Conservation (phyloP, 2,113 vertebrate species). For the Philantomba maxwellii region DNA sequence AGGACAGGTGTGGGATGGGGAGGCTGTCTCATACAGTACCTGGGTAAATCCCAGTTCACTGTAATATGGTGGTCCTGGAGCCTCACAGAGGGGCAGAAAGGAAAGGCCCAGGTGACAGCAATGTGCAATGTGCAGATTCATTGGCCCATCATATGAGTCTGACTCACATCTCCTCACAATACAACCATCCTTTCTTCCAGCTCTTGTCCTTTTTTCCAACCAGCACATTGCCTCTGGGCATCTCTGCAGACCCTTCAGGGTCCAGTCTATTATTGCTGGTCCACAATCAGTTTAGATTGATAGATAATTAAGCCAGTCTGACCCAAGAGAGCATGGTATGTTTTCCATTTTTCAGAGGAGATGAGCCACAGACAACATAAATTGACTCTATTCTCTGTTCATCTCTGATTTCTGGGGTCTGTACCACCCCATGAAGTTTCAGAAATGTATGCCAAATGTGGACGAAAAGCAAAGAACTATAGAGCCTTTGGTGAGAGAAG, state of each 20-base stretch:
- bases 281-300: neutral
- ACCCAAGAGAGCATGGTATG: neutral
- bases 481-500: neutral
- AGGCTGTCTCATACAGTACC: neutral
- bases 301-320: neutral
- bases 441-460: neutral
- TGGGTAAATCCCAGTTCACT: neutral
- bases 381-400: neutral
- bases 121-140: neutral
- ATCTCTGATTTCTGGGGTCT: neutral
- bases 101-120: neutral
- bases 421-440: neutral
- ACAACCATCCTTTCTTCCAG: neutral
- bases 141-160: neutral
- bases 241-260: neutral
- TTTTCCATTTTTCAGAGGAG: neutral
- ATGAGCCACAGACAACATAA: neutral
- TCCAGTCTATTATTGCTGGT: neutral
- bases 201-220: neutral
- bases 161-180: neutral
- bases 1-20: neutral
- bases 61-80: neutral
- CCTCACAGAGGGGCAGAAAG: neutral
- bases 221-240: neutral
- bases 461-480: neutral